These are phyloP conservation scores for Drosophila anomelani DNA, from an alignment of 2,888 invertebrate species.

Conservation along the genomic window DNA sequence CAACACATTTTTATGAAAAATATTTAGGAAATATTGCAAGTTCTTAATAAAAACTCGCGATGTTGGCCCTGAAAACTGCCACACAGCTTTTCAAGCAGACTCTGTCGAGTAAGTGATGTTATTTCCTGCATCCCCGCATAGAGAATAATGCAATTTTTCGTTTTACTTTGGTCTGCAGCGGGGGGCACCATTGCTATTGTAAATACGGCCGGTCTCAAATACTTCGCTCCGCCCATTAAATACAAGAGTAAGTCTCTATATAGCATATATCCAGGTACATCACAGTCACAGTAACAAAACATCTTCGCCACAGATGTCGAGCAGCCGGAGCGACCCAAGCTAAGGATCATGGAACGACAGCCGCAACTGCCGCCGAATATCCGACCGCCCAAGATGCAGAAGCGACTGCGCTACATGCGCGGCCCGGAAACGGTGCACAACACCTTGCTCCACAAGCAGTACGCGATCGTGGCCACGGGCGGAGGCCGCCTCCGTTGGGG, in stretches of 20 bases:
- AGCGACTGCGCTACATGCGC: conserved; percentile 92
- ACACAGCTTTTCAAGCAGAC: conserved; percentile 55
- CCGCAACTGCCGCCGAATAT: conserved; percentile 89
- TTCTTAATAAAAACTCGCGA: conserved; percentile 34
- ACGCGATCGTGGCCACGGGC: conserved; percentile 93
- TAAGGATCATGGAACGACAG: conserved; percentile 90
- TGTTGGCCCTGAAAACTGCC: conserved; percentile 60
- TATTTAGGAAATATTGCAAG: neutral
- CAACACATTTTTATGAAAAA: conserved; percentile 30
- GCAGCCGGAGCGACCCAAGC: conserved; percentile 89
- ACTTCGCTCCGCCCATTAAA: conserved; percentile 88
- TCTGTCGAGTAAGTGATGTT: conserved; percentile 41
- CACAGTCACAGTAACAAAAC: neutral
- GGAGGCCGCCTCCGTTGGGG: conserved; percentile 93
- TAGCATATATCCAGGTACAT: neutral
- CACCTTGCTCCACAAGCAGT: conserved; percentile 94
- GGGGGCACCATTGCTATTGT: conserved; percentile 46
- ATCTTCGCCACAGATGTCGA: conserved; percentile 87
- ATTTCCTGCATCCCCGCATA: neutral
- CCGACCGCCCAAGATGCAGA: conserved; percentile 93
- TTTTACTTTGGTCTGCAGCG: conserved; percentile 27
- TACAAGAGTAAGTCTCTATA: conserved; percentile 87
- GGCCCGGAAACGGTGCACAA: conserved; percentile 96
- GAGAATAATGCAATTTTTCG: neutral
- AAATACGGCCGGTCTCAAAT: conserved; percentile 87